These are phyloP conservation scores for Leistus spinibarbis DNA, from an alignment of 2,888 invertebrate species.

Conservation along the genomic window DNA sequence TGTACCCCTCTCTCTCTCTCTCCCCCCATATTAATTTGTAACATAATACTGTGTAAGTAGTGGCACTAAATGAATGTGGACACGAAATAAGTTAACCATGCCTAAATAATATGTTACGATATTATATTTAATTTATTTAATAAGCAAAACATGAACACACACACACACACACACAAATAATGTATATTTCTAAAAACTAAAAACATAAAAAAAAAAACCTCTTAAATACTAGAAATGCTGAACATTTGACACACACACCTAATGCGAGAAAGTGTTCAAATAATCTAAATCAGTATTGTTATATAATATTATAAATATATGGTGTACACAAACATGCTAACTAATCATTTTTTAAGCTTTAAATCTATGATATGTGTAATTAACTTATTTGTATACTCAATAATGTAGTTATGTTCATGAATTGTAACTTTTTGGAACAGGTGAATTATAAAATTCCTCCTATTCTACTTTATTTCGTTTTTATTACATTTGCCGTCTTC, in stretches of 20 bases:
- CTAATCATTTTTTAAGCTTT: conserved; percentile 39
- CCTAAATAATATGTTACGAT: conserved; percentile 19
- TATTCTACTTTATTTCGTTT: conserved; percentile 15
- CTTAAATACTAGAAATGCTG: conserved; percentile 11
- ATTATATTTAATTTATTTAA: conserved; percentile 22
- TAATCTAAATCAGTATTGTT: conserved; percentile 26
- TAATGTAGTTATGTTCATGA: conserved; percentile 36
- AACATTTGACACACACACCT: conserved; percentile 16
- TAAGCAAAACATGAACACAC: neutral
- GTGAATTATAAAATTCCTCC: conserved; percentile 36
- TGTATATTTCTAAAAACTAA: conserved; percentile 9
- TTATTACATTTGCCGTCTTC: neutral
- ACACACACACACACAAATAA: neutral
- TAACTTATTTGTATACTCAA: conserved; percentile 40
- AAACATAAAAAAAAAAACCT: neutral
- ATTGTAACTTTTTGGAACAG: conserved; percentile 26
- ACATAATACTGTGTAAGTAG: neutral
- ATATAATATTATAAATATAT: conserved; percentile 19
- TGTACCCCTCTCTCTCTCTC: neutral
- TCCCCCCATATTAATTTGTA: no score
- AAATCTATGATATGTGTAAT: conserved; percentile 36
- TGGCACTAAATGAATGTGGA: neutral
- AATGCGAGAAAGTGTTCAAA: conserved; percentile 3
- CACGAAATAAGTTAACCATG: conserved; percentile 28
- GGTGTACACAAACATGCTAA: conserved; percentile 39